Base-by-base conservation (phyloP, 1,140 invertebrate genomes). In the Monomorium pharaonis region DNA sequence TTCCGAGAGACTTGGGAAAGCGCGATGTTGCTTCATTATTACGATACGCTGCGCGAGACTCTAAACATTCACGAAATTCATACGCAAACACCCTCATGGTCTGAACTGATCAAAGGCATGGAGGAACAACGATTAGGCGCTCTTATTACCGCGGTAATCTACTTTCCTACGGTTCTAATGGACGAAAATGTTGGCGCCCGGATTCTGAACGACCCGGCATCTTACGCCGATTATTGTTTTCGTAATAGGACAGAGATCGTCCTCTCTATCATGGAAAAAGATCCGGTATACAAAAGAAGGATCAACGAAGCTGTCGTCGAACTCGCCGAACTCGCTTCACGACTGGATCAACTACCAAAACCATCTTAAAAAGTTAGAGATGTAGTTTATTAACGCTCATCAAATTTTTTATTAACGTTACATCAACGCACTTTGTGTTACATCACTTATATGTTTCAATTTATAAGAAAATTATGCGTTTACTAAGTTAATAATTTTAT, bases 21-120 rank as follows among this genome's bases (percentile, higher is more conserved):
- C 4, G 78, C 92, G 2, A 91, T 95, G 87, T 18, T 95, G 2
- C 63, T 85, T 5, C 86, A 94, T 86, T 96, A 96, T 89, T 93
- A 95, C 24, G 78, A 85, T 0, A 89, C 86, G 60, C 63, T 95
- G 4, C 60, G 86, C 10, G 76, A 92, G 16, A 87, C 56, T 24
- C 30, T 94, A 12, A 84, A 62, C 1, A 30, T 81, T 0, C 80
- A 86, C 30, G 30, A 84, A 16, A 54, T 58, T 7, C 14, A 86
- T 6, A n/a, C 5, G 14, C 21, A 70, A 16, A 44, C 87, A 21
- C 94, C 94, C 0, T 18, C 89, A 2, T 94, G 92, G 92, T 76
- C 84, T 0, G 93, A 95, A 69, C 27, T 95, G 30, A 5, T 93
- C 0, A 49, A 92, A 27, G 91, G 93, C 5, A 87, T 93, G 0